Evolutionary conservation across 2,113 vertebrate species (phyloP).

Genomic region (Cottus gobio): DNA sequence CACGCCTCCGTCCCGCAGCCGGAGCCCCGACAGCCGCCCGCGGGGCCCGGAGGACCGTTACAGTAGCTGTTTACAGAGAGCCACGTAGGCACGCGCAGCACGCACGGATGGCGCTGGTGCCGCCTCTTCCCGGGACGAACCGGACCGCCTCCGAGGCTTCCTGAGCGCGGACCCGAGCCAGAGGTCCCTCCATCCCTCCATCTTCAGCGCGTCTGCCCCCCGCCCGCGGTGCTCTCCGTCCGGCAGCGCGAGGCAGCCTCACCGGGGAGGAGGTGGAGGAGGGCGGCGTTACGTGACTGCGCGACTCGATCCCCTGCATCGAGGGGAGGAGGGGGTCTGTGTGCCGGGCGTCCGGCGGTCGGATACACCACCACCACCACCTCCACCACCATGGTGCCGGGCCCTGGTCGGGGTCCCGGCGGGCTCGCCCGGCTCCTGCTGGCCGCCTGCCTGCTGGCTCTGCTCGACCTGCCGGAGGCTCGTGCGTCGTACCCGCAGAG

Average conservation of each 20-base stretch:
- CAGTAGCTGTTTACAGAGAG: background rate
- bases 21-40: no score
- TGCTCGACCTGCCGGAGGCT: conserved; percentile 70
- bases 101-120: conserved; percentile 43
- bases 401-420: conserved; percentile 62
- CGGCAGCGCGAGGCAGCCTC: no score
- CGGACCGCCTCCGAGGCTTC: conserved; percentile 39
- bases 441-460: conserved; percentile 71
- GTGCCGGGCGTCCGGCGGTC: no score
- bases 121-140: conserved; percentile 28
- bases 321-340: no score
- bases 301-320: background rate
- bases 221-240: no score
- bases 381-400: conserved; percentile 52
- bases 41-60: background rate
- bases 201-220: conserved; percentile 10
- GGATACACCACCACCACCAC: background rate
- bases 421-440: conserved; percentile 69
- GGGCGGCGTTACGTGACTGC: no score
- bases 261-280: no score
- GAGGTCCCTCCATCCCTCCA: conserved; percentile 28
- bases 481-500: conserved; percentile 81
- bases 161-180: conserved; percentile 34
- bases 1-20: conserved; percentile 20
- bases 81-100: background rate